A percentile compares a stretch with the other conserved stretches of the same genome.
phyloP scores from a whole-genome alignment of 1,140 invertebrate genomes.

The Camponotus vicinus region DNA sequence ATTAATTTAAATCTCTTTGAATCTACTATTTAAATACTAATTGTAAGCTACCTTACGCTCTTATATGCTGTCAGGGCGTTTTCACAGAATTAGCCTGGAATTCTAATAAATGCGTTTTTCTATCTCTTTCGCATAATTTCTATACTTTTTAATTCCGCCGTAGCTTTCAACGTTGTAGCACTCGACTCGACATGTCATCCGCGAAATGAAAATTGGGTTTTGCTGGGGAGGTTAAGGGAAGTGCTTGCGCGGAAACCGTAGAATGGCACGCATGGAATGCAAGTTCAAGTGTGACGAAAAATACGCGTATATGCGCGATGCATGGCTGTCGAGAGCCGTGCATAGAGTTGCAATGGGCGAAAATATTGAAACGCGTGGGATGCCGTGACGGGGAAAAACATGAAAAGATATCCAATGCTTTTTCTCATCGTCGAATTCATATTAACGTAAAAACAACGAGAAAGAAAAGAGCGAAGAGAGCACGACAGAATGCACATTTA shows the following conservation, averaged over 20 bases:
- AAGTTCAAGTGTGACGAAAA: constrained; percentile 57
- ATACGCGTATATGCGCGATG: constrained; percentile 24
- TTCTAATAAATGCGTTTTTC: constrained; percentile 13
- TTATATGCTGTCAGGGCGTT: background rate
- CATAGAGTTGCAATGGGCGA: constrained; percentile 25
- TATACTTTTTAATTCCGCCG: constrained; percentile 42
- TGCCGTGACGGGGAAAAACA: background rate
- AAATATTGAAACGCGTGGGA: constrained; percentile 58
- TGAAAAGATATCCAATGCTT: constrained; percentile 37
- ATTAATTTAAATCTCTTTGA: constrained; percentile 16
- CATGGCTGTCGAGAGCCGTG: constrained; percentile 15
- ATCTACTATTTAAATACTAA: background rate
- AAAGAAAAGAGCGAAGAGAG: background rate
- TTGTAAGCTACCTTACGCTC: background rate
- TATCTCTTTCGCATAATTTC: constrained; percentile 10
- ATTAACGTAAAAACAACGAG: background rate
- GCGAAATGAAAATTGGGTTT: constrained; percentile 46
- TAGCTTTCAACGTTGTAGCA: background rate
- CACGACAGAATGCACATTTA: background rate
- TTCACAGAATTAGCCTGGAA: constrained; percentile 8
- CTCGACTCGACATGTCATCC: constrained; percentile 20
- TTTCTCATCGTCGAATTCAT: background rate
- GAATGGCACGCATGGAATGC: constrained; percentile 48
- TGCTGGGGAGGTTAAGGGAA: constrained; percentile 39
- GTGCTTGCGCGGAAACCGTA: constrained; percentile 29